Base-by-base conservation (phyloP, 2,888 invertebrate genomes). In the Silvanus unidentatus region DNA sequence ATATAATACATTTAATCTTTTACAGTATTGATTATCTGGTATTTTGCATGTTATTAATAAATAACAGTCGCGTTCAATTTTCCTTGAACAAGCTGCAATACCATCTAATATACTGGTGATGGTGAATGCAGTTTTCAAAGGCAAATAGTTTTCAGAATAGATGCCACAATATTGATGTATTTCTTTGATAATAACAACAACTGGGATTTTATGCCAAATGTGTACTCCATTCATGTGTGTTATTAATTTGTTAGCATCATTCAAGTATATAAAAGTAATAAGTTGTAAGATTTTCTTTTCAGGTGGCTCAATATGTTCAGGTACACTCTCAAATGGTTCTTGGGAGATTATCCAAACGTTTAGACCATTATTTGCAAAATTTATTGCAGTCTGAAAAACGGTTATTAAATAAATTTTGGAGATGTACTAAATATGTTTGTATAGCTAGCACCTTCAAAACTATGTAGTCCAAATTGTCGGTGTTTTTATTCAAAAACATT, bases 211-310 rank as follows among this genome's bases (percentile, higher is more conserved):
- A 14, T 59, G 59, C 64, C 68, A 69, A 13, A 62, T 46, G 45
- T 71, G 70, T 11, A 66, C 55, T 4, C 60, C 54, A 47, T 65
- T 65, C 12, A 71, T 48, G 41, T 69, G 66, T 27, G 52, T 58
- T 13, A 69, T 35, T 22, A 71, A 56, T 39, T 64, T 63, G 40
- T 60, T 54, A 46, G 58, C 60, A 43, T 62, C 60, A 40, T 64
- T 63, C 27, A 71, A 54, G 48, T 68, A 71, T 71, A 71, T 51
- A 50, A 72, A 70, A 11, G 67, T 66, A 41, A 71, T 68, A 15
- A 64, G 53, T 42, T 62, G 59, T 16, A 70, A 52, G 36, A 65
- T 56, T 42, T 66, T 64, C 39, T 65, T 64, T 29, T 59, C 59
- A 1, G 67, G 66, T 2, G 57, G 49, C 34, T 53, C 50, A 14